phyloP scores from a whole-genome alignment of 2,797 vertebrate genomes.

The Poecilia picta region DNA sequence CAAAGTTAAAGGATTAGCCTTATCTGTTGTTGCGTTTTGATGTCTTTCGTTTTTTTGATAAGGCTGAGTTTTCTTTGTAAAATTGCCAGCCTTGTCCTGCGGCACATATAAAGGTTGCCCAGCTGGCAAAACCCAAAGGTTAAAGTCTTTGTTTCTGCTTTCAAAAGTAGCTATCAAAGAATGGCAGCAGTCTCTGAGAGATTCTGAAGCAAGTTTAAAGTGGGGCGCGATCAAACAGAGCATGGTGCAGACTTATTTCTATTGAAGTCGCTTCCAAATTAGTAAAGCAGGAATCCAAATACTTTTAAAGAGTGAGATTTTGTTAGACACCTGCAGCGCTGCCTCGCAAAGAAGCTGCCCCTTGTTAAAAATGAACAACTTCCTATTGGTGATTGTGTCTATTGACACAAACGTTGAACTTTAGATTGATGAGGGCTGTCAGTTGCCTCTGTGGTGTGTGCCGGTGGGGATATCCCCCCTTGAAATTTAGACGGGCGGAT shows the following conservation, averaged over 20 bases:
- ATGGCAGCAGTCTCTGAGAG: constrained; percentile 14
- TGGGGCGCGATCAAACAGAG: constrained; percentile 10
- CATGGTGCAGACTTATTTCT: constrained; percentile 5
- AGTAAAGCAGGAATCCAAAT: constrained; percentile 7
- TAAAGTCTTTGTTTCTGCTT: constrained; percentile 30
- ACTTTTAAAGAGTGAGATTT: constrained; percentile 30
- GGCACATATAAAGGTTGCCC: constrained; percentile 47
- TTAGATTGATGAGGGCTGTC: constrained; percentile 66
- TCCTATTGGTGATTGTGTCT: constrained; percentile 40
- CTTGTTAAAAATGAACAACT: constrained; percentile 64
- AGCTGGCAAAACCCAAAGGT: constrained; percentile 39
- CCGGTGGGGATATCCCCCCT: constrained; percentile 56
- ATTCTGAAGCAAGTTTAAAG: constrained; percentile 21
- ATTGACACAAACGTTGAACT: constrained; percentile 64
- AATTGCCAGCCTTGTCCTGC: constrained; percentile 34
- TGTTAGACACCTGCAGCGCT: constrained; percentile 16
- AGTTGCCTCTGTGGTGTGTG: constrained; percentile 36
- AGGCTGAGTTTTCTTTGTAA: constrained; percentile 23
- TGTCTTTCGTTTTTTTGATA: constrained; percentile 20
- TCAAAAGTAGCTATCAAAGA: constrained; percentile 35
- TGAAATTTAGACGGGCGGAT: constrained; percentile 68
- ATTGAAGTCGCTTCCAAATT: not conserved
- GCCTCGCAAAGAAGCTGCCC: constrained; percentile 26
- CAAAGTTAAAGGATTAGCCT: constrained; percentile 27
- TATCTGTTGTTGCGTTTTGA: not conserved